Conservation (phyloP, 2,113 vertebrate genomes). For the Gymnobelideus leadbeateri region DNA sequence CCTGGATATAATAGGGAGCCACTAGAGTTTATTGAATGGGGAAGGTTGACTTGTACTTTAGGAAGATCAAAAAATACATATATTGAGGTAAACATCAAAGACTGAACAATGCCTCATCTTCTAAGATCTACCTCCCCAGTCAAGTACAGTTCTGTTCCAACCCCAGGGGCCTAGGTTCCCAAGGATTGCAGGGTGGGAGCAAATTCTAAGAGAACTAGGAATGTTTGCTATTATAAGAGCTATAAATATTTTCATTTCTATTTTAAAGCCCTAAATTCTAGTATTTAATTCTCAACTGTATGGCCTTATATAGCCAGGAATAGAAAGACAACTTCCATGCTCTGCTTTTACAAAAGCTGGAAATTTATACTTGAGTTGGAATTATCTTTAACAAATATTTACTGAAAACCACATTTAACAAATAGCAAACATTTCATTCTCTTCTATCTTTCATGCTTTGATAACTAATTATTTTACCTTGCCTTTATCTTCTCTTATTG, state of each 20-base stretch:
- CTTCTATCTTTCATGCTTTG: neutral
- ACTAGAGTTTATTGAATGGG: neutral
- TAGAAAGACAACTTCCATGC: neutral
- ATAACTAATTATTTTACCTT: constrained; percentile 41
- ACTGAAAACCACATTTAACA: neutral
- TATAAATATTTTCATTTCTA: neutral
- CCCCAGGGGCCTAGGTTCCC: neutral
- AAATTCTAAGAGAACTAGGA: neutral
- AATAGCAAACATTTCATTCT: constrained; percentile 18
- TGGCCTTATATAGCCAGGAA: neutral
- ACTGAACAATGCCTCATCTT: neutral
- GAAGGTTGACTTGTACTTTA: neutral
- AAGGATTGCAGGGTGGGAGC: neutral
- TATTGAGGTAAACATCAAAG: neutral
- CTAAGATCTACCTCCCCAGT: neutral
- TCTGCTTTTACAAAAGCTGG: neutral
- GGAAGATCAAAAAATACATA: neutral
- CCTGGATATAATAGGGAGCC: neutral
- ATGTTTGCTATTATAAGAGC: neutral
- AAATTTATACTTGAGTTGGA: constrained; percentile 8
- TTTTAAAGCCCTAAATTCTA: neutral
- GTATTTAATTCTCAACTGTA: neutral
- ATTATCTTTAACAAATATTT: constrained; percentile 28
- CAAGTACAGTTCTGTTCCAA: neutral
- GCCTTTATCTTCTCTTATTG: constrained; percentile 16